Evolutionary conservation across 2,888 invertebrate genomes (phyloP), one percentile per base, ranked within the genome.

Genomic region (Anthophora plumipes): DNA sequence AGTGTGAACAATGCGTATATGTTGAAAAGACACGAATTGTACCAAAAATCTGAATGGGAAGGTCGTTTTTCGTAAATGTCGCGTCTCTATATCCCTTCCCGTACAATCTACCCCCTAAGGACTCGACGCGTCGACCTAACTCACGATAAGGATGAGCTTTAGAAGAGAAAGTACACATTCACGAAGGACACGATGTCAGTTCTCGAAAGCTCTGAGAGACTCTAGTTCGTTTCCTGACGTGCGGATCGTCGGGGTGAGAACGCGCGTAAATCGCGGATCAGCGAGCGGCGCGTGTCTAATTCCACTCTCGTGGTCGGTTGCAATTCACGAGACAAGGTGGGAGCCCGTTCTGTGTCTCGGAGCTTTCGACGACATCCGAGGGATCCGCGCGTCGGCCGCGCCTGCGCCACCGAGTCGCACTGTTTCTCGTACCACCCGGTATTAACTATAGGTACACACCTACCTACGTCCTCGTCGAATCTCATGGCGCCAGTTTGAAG

Each of bases 401-500:
- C 87, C 67, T 87, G 87, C 87, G 75, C 77, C 75, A 77, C 57
- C 46, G 77, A 63, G 64, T 25, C 79, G 66, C 82, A 17, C 78
- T 64, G 80, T 80, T 83, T 84, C 84, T 77, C 80, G 70, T 52
- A 76, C 70, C 84, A 87, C 84, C 88, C 87, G 87, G 88, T 89
- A 90, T 88, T 81, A 85, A 87, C 86, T 84, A 85, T 91, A 88
- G 84, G 81, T 81, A 83, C 82, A 81, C 86, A 89, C 89, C 90
- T 90, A 89, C 91, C 89, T 88, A 89, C 89, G 86, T 90, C 85
- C 85, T 75, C 88, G 86, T 86, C 88, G 88, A 87, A 90, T 89
- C 91, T 91, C 92, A 90, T 92, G 93, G 92, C 92, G 92, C 92
- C 93, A 93, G 93, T 93, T 93, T 92, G 91, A 92, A 92, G 91